phyloP scores from a whole-genome alignment of 2,797 vertebrate genomes.

The Hippoglossus hippoglossus region DNA sequence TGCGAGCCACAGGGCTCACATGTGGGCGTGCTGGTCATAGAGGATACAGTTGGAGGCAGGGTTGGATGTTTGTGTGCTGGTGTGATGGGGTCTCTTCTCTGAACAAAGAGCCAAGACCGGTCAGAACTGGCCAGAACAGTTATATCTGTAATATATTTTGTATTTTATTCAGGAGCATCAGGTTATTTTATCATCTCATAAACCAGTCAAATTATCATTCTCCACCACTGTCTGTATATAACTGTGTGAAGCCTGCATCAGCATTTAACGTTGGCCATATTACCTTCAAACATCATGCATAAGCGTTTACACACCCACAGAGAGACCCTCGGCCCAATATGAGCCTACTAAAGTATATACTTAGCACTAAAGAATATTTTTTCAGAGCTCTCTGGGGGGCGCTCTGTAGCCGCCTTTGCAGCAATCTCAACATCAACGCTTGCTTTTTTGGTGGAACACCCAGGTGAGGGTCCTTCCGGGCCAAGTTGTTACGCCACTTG shows the following conservation, averaged over 20 bases:
- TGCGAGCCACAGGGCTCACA: conserved; percentile 53
- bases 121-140: neutral
- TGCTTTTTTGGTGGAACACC: conserved; percentile 56
- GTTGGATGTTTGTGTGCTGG: neutral
- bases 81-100: conserved; percentile 33
- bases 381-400: conserved; percentile 58
- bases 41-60: conserved; percentile 26
- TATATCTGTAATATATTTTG: too few relatives aligned
- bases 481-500: conserved; percentile 57
- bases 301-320: conserved; percentile 53
- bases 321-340: conserved; percentile 27
- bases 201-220: conserved; percentile 35
- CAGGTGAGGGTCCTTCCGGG: conserved; percentile 27
- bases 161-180: conserved; percentile 7
- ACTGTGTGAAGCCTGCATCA: neutral
- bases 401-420: conserved; percentile 38
- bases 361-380: conserved; percentile 31
- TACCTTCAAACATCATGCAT: conserved; percentile 26
- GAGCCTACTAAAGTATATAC: conserved; percentile 22
- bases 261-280: conserved; percentile 4
- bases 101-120: conserved; percentile 6
- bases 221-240: neutral
- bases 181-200: conserved; percentile 6
- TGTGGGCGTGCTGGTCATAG: conserved; percentile 43
- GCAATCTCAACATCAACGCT: conserved; percentile 56